Percentiles rank a stretch among this genome's conserved stretches.
phyloP scores from a whole-genome alignment of 2,797 vertebrate species.

The Sylvia borin region DNA sequence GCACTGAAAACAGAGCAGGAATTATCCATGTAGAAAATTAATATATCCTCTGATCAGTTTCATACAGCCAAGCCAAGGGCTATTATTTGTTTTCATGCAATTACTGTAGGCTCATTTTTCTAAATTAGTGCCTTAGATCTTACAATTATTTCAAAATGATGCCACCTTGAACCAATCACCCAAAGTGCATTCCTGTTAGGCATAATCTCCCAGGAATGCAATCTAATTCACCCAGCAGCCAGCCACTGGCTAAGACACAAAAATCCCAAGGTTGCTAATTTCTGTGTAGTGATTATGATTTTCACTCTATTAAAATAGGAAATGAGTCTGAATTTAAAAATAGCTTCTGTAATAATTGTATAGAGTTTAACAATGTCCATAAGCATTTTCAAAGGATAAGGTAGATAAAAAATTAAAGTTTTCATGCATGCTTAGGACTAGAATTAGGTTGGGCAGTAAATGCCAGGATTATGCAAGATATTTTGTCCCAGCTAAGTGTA shows the following conservation, averaged over 20 bases:
- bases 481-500: not conserved
- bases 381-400: not conserved
- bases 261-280: slow-evolving; percentile 5
- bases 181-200: slow-evolving; percentile 41
- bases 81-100: slow-evolving; percentile 51
- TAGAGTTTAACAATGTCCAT: not conserved
- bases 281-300: not conserved
- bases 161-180: slow-evolving; percentile 61
- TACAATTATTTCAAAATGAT: slow-evolving; percentile 40
- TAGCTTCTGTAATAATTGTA: not conserved
- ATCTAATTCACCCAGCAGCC: slow-evolving; percentile 28
- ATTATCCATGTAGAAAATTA: slow-evolving; percentile 36
- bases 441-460: not conserved
- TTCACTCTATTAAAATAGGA: not conserved
- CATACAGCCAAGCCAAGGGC: slow-evolving; percentile 9
- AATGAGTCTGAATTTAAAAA: not conserved
- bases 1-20: slow-evolving; percentile 1
- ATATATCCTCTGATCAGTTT: slow-evolving; percentile 54
- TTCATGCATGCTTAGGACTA: not conserved
- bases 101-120: slow-evolving; percentile 56
- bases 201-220: slow-evolving; percentile 52
- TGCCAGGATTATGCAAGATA: not conserved
- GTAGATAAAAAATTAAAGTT: not conserved
- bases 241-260: slow-evolving; percentile 36
- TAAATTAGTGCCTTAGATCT: slow-evolving; percentile 51